Evolutionary conservation across 2,113 vertebrate species (phyloP).

Genomic region (Rhinolophus sinicus): DNA sequence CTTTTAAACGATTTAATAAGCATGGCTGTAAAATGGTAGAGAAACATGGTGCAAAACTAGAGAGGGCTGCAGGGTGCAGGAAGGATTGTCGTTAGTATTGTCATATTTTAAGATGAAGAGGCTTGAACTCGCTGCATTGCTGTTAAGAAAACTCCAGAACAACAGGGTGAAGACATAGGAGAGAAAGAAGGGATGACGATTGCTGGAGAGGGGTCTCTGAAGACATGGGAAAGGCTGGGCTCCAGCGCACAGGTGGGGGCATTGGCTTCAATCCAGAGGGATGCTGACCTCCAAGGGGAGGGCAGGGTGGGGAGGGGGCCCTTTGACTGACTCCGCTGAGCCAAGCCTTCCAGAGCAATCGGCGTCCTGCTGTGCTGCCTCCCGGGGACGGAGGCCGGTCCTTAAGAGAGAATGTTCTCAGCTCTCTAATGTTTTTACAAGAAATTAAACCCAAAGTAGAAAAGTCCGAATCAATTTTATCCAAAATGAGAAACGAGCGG

Average conservation of each 20-base stretch:
- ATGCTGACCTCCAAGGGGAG: neutral
- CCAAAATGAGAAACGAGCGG: neutral
- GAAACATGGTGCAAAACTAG: neutral
- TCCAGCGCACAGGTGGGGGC: accelerated
- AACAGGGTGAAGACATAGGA: neutral
- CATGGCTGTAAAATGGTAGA: neutral
- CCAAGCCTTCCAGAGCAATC: neutral
- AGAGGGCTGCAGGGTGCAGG: neutral
- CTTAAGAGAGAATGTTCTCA: neutral
- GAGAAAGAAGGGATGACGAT: neutral
- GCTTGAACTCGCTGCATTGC: neutral
- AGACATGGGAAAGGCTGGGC: neutral
- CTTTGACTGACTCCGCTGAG: neutral
- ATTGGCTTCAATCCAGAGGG: neutral
- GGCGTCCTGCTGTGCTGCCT: neutral
- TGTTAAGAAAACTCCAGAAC: neutral
- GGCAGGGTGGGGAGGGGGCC: accelerated
- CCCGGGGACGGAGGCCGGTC: neutral
- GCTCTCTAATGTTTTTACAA: conserved; percentile 7
- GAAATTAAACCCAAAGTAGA: conserved; percentile 46
- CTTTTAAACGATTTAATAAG: neutral
- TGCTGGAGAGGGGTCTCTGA: neutral
- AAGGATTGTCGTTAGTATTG: accelerated
- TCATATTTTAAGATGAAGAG: neutral
- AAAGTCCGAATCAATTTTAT: neutral